phyloP scores from a whole-genome alignment of 2,888 invertebrate genomes.

The Dolichomitus sp. region DNA sequence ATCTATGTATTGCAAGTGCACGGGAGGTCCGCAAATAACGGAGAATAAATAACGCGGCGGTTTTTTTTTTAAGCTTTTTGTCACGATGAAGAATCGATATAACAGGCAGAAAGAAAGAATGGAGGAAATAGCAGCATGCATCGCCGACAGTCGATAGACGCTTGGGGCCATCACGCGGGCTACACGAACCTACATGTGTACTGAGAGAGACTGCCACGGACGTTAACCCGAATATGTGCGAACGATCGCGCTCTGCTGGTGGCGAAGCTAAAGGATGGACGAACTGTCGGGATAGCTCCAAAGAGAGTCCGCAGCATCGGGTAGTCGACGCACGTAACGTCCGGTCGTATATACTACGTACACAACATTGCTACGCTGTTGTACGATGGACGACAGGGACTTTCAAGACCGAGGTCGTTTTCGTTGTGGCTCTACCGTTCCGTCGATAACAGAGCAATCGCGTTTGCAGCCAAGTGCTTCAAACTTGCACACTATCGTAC shows the following conservation, averaged over 20 bases:
- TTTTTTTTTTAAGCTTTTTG: constrained; percentile 20
- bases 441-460: constrained; percentile 55
- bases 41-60: constrained; percentile 42
- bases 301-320: constrained; percentile 34
- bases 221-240: constrained; percentile 71
- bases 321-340: constrained; percentile 69
- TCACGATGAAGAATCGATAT: constrained; percentile 35
- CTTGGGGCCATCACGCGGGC: constrained; percentile 10
- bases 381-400: constrained; percentile 26
- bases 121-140: constrained; percentile 9
- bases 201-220: constrained; percentile 49
- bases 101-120: constrained; percentile 14
- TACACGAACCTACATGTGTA: not conserved
- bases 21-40: not conserved
- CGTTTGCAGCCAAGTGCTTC: not conserved
- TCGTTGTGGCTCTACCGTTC: constrained; percentile 23
- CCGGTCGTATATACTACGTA: constrained; percentile 55
- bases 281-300: constrained; percentile 31
- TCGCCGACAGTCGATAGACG: constrained; percentile 38
- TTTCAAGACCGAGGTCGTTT: constrained; percentile 31
- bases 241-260: constrained; percentile 62
- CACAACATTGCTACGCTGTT: not conserved
- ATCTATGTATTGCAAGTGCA: not conserved
- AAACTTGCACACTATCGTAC: not conserved
- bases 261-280: constrained; percentile 50